Evolutionary conservation across 2,113 vertebrate species (phyloP).

Genomic region (Ammospiza caudacuta): DNA sequence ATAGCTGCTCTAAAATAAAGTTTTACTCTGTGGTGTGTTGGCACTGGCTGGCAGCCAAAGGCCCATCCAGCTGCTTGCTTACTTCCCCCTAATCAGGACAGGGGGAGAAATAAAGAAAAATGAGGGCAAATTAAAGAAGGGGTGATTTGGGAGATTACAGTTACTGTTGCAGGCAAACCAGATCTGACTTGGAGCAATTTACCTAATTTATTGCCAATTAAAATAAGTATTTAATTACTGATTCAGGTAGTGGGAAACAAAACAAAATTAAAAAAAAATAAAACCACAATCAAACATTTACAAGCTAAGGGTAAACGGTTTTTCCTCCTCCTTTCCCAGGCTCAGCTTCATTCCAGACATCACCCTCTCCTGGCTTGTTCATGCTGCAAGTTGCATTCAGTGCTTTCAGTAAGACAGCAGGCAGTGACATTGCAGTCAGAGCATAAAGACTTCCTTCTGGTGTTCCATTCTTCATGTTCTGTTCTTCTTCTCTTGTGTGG

Average conservation of each 20-base stretch:
- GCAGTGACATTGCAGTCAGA: fast-evolving
- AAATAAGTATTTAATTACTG: neutral
- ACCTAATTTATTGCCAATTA: neutral
- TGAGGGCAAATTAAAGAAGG: neutral
- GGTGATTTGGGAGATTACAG: fast-evolving
- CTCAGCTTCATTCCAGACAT: neutral
- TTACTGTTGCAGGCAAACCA: neutral
- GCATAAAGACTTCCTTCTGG: neutral
- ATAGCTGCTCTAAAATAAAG: neutral
- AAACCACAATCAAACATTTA: neutral
- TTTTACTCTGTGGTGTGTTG: neutral
- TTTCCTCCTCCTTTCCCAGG: neutral
- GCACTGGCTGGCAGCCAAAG: neutral
- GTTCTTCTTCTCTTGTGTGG: neutral
- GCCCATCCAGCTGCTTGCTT: neutral
- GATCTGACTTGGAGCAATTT: neutral
- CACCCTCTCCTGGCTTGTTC: neutral
- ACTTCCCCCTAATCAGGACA: neutral
- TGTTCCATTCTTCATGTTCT: neutral
- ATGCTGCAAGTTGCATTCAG: neutral
- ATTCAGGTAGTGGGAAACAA: neutral
- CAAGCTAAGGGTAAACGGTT: neutral
- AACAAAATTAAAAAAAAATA: neutral
- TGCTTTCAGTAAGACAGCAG: neutral
- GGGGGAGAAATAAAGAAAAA: neutral